Evolutionary conservation across 2,797 vertebrate species (phyloP).

Genomic region (Hephaestus fuliginosus): DNA sequence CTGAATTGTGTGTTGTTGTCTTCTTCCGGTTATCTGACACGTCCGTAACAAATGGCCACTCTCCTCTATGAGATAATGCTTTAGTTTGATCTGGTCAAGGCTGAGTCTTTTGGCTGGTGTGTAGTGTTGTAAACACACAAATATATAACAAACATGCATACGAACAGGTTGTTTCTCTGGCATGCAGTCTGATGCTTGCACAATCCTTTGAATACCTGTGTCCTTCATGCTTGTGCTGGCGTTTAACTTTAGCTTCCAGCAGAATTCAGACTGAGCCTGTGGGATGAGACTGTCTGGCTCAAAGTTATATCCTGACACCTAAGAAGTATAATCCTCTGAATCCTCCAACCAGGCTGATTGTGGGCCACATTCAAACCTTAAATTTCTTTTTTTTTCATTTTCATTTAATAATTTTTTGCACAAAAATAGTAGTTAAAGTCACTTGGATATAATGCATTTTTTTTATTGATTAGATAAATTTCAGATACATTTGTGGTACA

Average conservation of each 20-base stretch:
- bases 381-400: too few species aligned
- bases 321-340: not conserved
- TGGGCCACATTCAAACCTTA: not conserved
- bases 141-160: not conserved
- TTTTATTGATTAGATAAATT: not conserved
- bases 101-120: conserved; percentile 8
- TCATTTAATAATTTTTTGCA: too few species aligned
- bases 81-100: conserved; percentile 47
- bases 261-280: not conserved
- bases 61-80: conserved; percentile 37
- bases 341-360: not conserved
- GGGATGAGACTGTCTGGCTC: not conserved
- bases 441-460: not conserved
- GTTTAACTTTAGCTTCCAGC: not conserved
- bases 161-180: not conserved
- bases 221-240: conserved; percentile 2
- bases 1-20: conserved; percentile 23
- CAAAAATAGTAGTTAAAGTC: too few species aligned
- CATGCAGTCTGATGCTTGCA: conserved; percentile 2
- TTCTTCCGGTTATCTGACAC: conserved; percentile 35
- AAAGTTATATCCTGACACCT: not conserved
- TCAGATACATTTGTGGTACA: not conserved
- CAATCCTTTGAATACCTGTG: conserved; percentile 1
- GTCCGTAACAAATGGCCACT: conserved; percentile 28
- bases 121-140: conserved; percentile 20